Percentiles rank a stretch among this genome's conserved stretches.
phyloP scores from a whole-genome alignment of 2,888 invertebrate genomes.

The Ophioninae sp. region DNA sequence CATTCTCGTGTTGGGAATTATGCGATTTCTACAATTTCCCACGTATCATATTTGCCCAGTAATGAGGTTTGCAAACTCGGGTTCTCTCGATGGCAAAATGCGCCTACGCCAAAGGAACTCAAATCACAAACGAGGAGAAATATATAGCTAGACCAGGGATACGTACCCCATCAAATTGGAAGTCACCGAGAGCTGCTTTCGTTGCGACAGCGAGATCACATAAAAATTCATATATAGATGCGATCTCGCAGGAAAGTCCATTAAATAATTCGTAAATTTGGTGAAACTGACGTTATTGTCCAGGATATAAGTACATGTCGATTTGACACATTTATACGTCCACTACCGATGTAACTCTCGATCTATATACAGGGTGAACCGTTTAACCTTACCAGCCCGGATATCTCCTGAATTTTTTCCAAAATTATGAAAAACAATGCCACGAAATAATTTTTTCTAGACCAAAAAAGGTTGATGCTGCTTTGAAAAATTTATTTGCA shows the following conservation, averaged over 20 bases:
- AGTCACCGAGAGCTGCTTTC: conserved; percentile 34
- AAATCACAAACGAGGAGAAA: conserved; percentile 23
- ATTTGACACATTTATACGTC: background rate
- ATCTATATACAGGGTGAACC: too few relatives aligned
- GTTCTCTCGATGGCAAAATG: conserved; percentile 21
- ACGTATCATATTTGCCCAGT: conserved; percentile 51
- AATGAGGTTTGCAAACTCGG: conserved; percentile 48
- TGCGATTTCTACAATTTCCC: conserved; percentile 45
- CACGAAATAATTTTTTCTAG: too few relatives aligned
- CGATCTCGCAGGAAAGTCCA: conserved; percentile 27
- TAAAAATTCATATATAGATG: conserved; percentile 40
- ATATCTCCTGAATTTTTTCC: too few relatives aligned
- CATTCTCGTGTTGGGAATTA: conserved; percentile 3
- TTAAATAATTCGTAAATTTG: conserved; percentile 23
- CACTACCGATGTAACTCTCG: background rate
- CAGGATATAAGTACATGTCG: background rate
- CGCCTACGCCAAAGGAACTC: conserved; percentile 44
- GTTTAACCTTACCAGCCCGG: too few relatives aligned
- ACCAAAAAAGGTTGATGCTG: too few relatives aligned
- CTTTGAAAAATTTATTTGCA: too few relatives aligned
- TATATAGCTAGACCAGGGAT: background rate
- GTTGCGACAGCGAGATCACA: conserved; percentile 55
- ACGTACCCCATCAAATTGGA: background rate
- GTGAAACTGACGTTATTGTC: conserved; percentile 27
- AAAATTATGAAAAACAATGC: too few relatives aligned